phyloP scores from a whole-genome alignment of 1,140 invertebrate genomes.

The Drosophila funebris region DNA sequence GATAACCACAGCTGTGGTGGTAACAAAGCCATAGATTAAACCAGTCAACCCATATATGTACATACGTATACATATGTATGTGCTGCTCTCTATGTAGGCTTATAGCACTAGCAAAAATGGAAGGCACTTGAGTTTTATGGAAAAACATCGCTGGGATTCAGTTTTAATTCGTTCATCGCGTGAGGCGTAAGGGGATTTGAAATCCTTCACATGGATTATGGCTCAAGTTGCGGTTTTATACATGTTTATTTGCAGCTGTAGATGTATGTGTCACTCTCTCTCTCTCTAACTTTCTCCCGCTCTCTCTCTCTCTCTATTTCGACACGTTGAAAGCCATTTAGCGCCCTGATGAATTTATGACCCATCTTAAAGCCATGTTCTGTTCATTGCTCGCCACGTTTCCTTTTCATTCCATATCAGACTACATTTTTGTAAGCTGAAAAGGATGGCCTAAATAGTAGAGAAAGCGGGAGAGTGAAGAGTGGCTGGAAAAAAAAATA shows the following conservation, averaged over 20 bases:
- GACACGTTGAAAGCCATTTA: conserved; percentile 65
- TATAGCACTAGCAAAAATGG: conserved; percentile 33
- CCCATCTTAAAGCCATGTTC: conserved; percentile 34
- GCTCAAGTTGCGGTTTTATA: conserved; percentile 72
- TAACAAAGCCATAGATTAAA: conserved; percentile 59
- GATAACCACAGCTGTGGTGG: conserved; percentile 43
- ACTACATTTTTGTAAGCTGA: conserved; percentile 6
- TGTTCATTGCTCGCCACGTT: neutral
- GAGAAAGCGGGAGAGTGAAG: neutral
- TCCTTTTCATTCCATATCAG: conserved; percentile 2
- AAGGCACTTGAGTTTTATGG: conserved; percentile 41
- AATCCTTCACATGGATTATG: conserved; percentile 66
- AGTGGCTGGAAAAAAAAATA: neutral
- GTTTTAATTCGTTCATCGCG: conserved; percentile 45
- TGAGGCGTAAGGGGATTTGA: conserved; percentile 57
- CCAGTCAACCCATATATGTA: conserved; percentile 27
- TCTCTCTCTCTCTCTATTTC: neutral
- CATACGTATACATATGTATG: neutral
- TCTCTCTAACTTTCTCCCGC: conserved; percentile 7
- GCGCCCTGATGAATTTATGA: conserved; percentile 76
- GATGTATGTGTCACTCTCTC: conserved; percentile 2
- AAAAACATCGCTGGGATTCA: conserved; percentile 35
- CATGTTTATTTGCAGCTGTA: conserved; percentile 39
- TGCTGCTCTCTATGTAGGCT: conserved; percentile 7
- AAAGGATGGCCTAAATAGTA: neutral